A percentile compares a stretch with the other conserved stretches of the same genome.
These are phyloP conservation scores for Mallotus villosus DNA, from an alignment of 2,797 vertebrate species.

Conservation along the genomic window DNA sequence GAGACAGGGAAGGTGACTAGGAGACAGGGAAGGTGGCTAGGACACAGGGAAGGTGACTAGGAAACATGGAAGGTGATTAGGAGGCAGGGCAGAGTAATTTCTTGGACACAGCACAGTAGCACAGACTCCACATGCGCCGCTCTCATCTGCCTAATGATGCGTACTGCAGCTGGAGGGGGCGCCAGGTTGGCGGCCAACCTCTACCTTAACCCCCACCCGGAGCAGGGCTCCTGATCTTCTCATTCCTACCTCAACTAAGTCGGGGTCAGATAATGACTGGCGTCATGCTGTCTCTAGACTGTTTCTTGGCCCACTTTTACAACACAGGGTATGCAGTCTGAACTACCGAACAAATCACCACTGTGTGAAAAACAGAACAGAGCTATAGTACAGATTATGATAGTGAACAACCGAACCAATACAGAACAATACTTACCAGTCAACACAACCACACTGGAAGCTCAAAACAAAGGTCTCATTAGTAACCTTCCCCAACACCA, in stretches of 20 bases:
- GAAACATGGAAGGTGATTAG: background rate
- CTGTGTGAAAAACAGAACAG: too few species aligned
- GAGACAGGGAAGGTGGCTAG: too few species aligned
- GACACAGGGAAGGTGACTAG: too few species aligned
- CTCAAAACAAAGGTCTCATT: background rate
- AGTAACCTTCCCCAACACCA: conserved; percentile 11
- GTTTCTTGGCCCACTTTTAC: background rate
- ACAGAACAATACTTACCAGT: too few species aligned
- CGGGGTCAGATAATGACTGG: conserved; percentile 39
- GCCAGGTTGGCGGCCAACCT: conserved; percentile 57
- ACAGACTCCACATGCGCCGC: conserved; percentile 40
- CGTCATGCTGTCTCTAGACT: conserved; percentile 18
- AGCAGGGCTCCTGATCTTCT: conserved; percentile 56
- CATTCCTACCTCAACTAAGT: conserved; percentile 39
- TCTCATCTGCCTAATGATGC: conserved; percentile 75
- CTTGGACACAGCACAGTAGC: conserved; percentile 61
- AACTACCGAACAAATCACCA: background rate
- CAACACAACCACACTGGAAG: too few species aligned
- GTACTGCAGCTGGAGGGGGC: conserved; percentile 56
- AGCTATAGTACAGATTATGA: too few species aligned
- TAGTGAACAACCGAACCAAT: too few species aligned
- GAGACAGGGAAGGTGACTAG: too few species aligned
- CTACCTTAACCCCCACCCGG: conserved; percentile 61
- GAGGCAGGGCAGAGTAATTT: conserved; percentile 69
- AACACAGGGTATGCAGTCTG: background rate